Base-by-base conservation (phyloP, 2,113 vertebrate species). In the Natator depressus region DNA sequence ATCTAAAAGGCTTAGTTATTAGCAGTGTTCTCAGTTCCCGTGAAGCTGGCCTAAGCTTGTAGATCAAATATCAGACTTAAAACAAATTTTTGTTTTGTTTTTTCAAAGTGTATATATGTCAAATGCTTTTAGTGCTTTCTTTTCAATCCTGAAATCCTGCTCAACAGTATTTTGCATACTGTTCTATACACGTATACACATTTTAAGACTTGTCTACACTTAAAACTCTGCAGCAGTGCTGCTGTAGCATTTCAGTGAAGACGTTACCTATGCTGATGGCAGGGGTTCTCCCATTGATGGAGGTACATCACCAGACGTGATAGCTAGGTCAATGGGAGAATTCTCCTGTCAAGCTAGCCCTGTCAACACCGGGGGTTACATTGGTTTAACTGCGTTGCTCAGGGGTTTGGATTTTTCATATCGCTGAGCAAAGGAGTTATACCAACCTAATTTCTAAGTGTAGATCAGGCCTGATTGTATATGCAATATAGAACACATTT, bases 181-280 rank as follows among this genome's bases (percentile, higher is more conserved):
- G 19, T 51, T 93, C 6, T 72, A 1, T 0, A 5, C 51, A 25
- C 76, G 47, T 76, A 46, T 0, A 2, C 49, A 13, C 0, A 0
- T 91, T 80, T 78, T 82, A 87, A 78, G 16, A 3, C 13, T 3
- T 69, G 62, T 69, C 16, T n/a, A n/a, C 19, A 72, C 19, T 72
- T 22, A 12, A 72, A 19, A 72, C 2, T 5, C 65, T 72, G n/a
- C n/a, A 38, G 65, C n/a, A 22, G 20, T 38, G n/a, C 65, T 10
- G 9, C n/a, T 72, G 19, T 38, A 72, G 19, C 2, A 2, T 38
- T 72, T 38, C 19, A 72, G 19, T 72, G 65, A 38, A 72, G n/a
- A 38, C 10, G 5, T 8, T 22, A 38, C n/a, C 1, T 38, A 72
- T 1, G 16, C 9, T 5, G 1, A 72, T 2, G 65, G 19, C 29